phyloP scores from a whole-genome alignment of 2,888 invertebrate genomes.

The Leucoptera coffeella region DNA sequence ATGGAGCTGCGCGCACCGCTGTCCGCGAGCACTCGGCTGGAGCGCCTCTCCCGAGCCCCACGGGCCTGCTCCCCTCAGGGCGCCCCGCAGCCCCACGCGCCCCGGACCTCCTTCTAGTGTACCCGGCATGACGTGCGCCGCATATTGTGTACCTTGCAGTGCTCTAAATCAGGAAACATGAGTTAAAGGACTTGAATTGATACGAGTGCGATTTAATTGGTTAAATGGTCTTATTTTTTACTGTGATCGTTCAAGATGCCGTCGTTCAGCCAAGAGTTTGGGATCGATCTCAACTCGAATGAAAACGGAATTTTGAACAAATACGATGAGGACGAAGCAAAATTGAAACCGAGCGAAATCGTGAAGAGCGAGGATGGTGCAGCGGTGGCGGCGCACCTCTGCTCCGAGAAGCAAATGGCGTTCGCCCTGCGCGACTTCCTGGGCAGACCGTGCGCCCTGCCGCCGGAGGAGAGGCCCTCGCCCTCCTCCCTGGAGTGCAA shows the following conservation, averaged over 20 bases:
- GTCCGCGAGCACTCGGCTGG: too few species aligned
- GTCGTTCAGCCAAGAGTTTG: constrained; percentile 34
- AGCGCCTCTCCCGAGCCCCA: too few species aligned
- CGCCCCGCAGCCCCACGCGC: too few species aligned
- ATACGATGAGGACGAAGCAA: constrained; percentile 15
- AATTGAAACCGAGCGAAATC: constrained; percentile 14
- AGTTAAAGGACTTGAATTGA: too few species aligned
- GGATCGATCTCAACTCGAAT: constrained; percentile 31
- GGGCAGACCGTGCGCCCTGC: constrained; percentile 8
- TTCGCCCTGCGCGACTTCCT: constrained; percentile 35
- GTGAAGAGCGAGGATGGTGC: constrained; percentile 14
- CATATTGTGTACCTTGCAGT: too few species aligned
- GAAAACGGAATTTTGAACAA: constrained; percentile 22
- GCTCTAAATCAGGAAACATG: too few species aligned
- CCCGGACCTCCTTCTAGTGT: too few species aligned
- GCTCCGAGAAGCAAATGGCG: constrained; percentile 26
- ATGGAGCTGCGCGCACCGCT: too few species aligned
- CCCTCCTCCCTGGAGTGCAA: constrained; percentile 17
- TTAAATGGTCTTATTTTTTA: too few species aligned
- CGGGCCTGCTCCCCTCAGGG: too few species aligned
- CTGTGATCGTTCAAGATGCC: constrained; percentile 41
- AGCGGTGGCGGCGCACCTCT: constrained; percentile 9
- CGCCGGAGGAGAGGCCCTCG: constrained; percentile 26
- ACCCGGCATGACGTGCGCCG: too few species aligned
- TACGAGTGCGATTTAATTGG: too few species aligned